A percentile compares a stretch with the other conserved stretches of the same genome.
phyloP scores from a whole-genome alignment of 2,888 invertebrate genomes.

The Galerucella pusilla region DNA sequence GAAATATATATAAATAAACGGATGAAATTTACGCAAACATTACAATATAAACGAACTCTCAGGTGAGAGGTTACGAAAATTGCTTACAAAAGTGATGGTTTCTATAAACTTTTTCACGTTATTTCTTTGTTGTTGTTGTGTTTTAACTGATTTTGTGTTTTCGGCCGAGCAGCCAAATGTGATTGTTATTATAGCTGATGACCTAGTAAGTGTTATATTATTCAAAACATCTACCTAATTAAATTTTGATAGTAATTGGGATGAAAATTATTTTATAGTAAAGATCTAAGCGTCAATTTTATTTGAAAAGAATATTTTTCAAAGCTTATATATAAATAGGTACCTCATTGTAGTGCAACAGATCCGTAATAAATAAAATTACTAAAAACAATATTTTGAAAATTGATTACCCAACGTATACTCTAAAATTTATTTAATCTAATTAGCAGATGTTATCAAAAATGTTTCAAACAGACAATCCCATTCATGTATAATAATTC shows the following conservation, averaged over 20 bases:
- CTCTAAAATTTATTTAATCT: too few species aligned
- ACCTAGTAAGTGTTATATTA: conserved; percentile 51
- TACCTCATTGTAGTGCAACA: too few species aligned
- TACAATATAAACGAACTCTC: conserved; percentile 19
- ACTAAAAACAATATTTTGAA: too few species aligned
- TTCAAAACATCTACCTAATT: background rate
- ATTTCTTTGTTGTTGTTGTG: conserved; percentile 9
- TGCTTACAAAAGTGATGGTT: conserved; percentile 25
- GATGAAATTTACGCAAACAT: conserved; percentile 12
- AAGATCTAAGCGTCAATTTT: too few species aligned
- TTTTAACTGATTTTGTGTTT: conserved; percentile 21
- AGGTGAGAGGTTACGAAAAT: conserved; percentile 19
- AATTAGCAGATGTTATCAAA: too few species aligned
- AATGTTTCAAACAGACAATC: too few species aligned
- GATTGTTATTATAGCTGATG: conserved; percentile 56
- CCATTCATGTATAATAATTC: too few species aligned
- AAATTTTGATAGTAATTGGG: background rate
- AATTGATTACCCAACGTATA: too few species aligned
- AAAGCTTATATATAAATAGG: too few species aligned
- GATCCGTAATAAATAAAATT: too few species aligned
- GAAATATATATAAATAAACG: conserved; percentile 27
- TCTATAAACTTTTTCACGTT: background rate
- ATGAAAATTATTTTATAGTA: background rate
- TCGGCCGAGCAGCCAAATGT: conserved; percentile 54
- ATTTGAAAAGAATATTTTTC: too few species aligned